Evolutionary conservation across 1,140 invertebrate genomes (phyloP), one percentile per base, ranked within the genome.

Genomic region (Nephila pilipes): DNA sequence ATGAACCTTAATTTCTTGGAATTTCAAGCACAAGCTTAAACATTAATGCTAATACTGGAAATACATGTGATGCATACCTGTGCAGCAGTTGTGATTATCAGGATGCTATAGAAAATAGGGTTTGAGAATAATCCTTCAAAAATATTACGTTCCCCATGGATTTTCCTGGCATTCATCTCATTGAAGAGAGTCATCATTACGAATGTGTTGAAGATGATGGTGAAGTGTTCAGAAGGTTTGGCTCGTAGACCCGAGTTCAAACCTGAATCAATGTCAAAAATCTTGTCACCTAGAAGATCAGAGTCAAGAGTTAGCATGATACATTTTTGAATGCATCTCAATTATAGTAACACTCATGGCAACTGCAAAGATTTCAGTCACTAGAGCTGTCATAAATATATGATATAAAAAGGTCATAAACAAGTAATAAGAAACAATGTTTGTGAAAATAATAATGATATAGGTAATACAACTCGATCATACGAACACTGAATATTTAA

Each of bases 121-220:
- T 99, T 99, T 93, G 98, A 98, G 95, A 99, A 98, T 94, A 99
- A 97, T 94, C 98, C 98, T 96, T 98, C 97, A 96, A 99, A 99
- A 94, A 99, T 98, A 96, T 99, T 99, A 94, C 99, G 96, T 96
- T 99, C 99, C 89, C 99, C 99, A 96, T 99, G 99, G 95, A 99
- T 99, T 97, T 99, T 99, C 94, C 99, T 97, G 65, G 99, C 98
- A 96, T 99, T 99, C 95, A 99, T 99, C 96, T 99, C 99, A 97
- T 99, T 99, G 96, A 99, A 99, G 54, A 99, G 96, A 29, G 99
- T 99, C 99, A 99, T 99, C 98, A 99, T 99, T 80, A 99, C 99
- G 96, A 99, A 99, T n/a, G 99, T 98, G 96, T 99, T 99, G 96
- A 99, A 99, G 95, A 99, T 99, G 95, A 99, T 98, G 16, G 99